Percentiles rank a stretch among this genome's conserved stretches.
Conservation (phyloP, 2,113 vertebrate species). For the Nerophis ophidion region DNA sequence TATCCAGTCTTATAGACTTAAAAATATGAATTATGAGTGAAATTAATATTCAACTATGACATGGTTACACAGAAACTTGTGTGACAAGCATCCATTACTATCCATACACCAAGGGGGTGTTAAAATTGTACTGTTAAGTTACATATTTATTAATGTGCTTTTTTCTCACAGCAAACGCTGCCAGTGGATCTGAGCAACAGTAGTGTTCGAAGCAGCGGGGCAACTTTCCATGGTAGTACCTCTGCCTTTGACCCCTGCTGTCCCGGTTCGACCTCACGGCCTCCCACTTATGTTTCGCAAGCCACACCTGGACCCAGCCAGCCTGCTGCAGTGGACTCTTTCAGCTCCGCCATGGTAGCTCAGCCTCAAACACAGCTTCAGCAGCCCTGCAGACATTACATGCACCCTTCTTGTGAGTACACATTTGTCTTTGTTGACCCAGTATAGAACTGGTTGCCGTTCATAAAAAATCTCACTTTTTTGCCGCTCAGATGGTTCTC, state of each 20-base stretch:
- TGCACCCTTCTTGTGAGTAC: conserved; percentile 90
- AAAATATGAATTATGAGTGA: no score
- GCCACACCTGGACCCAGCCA: conserved; percentile 83
- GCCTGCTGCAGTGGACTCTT: conserved; percentile 79
- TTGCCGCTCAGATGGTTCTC: conserved; percentile 77
- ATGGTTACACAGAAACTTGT: no score
- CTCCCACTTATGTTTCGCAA: conserved; percentile 83
- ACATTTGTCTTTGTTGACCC: neutral
- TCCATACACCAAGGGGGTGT: no score
- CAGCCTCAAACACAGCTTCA: conserved; percentile 84
- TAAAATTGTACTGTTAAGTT: no score
- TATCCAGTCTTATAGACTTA: no score
- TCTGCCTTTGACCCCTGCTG: conserved; percentile 98
- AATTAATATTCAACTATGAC: no score
- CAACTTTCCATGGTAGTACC: conserved; percentile 83
- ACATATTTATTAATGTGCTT: neutral
- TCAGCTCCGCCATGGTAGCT: conserved; percentile 80
- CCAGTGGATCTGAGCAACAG: conserved; percentile 95
- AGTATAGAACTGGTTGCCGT: conserved; percentile 3
- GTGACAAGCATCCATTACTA: no score
- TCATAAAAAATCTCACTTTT: neutral
- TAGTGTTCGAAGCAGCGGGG: conserved; percentile 74
- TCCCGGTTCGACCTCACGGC: conserved; percentile 86
- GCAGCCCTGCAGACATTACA: conserved; percentile 91
- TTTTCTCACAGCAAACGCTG: conserved; percentile 80